Evolutionary conservation across 2,888 invertebrate genomes (phyloP), one percentile per base, ranked within the genome.

Genomic region (Tachystola acroxantha): DNA sequence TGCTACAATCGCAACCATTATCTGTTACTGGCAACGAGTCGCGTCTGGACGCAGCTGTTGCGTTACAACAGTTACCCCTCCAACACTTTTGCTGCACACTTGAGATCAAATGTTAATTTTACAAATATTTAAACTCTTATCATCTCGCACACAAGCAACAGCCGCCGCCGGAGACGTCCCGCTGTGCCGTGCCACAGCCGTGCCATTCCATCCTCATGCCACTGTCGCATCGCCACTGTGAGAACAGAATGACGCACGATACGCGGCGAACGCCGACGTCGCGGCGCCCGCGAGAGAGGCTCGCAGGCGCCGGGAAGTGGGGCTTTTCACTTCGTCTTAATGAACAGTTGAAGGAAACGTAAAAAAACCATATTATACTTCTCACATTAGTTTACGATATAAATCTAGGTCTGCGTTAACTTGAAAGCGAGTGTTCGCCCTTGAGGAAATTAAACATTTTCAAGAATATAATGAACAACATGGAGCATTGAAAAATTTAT

Each of bases 41-140:
- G 51, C 49, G 59, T 61, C 61, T 54, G 67, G 67, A 45, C 54
- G 70, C 69, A 60, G 67, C 74, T 66, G 71, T 62, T 64, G 71
- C 76, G 57, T 60, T 64, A 67, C 65, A 66, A 70, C 78, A 76
- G 61, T 62, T 75, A 75, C 63, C 77, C 68, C 70, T 65, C 76
- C 64, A 67, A 71, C 79, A 77, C 80, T 74, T 80, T 80, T 81
- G 84, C 82, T 82, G 82, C 84, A 80, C 82, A 81, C 85, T 84
- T 85, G 85, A 85, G 85, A 85, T 85, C 85, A 85, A 82, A 84
- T 84, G 79, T 81, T 82, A 80, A 74, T 81, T 81, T 81, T 81
- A 79, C 74, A 79, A 71, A 77, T 77, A 69, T 66, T 78, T 76
- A 73, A 74, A 81, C 74, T 71, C 72, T 12, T 80, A 78, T 76